Base-by-base conservation (phyloP, 2,888 invertebrate genomes). In the Horisme vitalbata region DNA sequence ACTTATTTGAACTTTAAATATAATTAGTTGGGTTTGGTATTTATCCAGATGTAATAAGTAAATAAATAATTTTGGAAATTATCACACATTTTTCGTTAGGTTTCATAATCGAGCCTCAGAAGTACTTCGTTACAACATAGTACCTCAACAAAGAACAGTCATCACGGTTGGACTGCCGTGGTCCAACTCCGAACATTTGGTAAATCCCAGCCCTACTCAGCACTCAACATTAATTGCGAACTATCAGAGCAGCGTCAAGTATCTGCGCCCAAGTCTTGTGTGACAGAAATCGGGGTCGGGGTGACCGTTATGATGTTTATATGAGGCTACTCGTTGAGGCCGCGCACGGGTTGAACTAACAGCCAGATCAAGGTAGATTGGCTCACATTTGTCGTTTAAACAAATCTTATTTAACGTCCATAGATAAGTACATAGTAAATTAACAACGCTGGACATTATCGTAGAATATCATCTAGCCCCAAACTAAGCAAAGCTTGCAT, bases 231-330 rank as follows among this genome's bases (percentile, higher is more conserved):
- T 51, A 44, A 43, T 46, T 51, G 41, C 43, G 20, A 39, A 26
- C 41, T 48, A 58, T 61, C 20, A 34, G 44, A 49, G 35, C 43
- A 47, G 45, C 33, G 45, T 54, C 21, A 38, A 49, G 52, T 47
- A 37, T 57, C 41, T 45, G 46, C 59, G 47, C 51, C 65, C 55
- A 51, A 52, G 59, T 63, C 61, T 63, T 50, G 61, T 65, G 59
- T 63, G 62, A 63, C 70, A 58, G 54, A 41, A 48, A 70, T 69
- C 65, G 67, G 65, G 77, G 72, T 71, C 75, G 65, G 41, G 45
- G 52, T 62, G 63, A 67, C 76, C 75, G 79, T 78, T 82, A 79
- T 68, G 62, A 69, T 57, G 62, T 67, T 68, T 64, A 64, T 62
- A 53, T 52, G 52, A 57, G 59, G 61, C 63, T 64, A 65, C 63